These are phyloP conservation scores for Chymomyza caudatula DNA, from an alignment of 2,888 invertebrate genomes.

Conservation along the genomic window DNA sequence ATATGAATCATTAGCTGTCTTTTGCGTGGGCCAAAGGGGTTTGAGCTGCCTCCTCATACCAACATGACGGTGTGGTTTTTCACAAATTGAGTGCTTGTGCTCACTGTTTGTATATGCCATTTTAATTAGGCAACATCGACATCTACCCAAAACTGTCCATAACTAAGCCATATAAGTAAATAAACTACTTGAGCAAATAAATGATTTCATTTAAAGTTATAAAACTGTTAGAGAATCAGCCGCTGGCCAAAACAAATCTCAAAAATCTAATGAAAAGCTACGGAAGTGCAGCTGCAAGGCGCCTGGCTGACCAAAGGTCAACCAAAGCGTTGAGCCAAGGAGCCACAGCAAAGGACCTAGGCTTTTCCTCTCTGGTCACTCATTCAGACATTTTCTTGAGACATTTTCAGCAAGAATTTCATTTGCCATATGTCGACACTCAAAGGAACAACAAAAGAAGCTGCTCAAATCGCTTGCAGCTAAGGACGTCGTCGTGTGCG, in stretches of 20 bases:
- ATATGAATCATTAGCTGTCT: constrained; percentile 59
- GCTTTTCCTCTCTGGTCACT: constrained; percentile 1
- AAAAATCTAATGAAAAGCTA: constrained; percentile 55
- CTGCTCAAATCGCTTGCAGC: constrained; percentile 37
- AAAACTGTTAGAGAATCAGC: background rate
- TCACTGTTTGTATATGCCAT: constrained; percentile 50
- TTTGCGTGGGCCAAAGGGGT: background rate
- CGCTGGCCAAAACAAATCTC: background rate
- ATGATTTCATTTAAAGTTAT: constrained; percentile 44
- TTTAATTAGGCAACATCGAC: constrained; percentile 60
- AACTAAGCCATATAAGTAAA: background rate
- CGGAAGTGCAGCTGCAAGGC: constrained; percentile 27
- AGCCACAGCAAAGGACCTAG: constrained; percentile 15
- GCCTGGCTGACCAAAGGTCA: background rate
- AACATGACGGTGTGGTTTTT: constrained; percentile 41
- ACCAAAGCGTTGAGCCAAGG: constrained; percentile 16
- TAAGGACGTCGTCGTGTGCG: constrained; percentile 51
- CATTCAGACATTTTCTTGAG: constrained; percentile 28
- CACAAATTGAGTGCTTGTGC: constrained; percentile 36
- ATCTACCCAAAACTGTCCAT: background rate
- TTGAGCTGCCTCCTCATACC: background rate
- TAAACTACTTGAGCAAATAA: background rate
- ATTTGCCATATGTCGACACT: constrained; percentile 18
- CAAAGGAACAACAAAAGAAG: constrained; percentile 26
- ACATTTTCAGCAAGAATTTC: constrained; percentile 31